phyloP scores from a whole-genome alignment of 2,888 invertebrate species.

The Tortricodes alternella region DNA sequence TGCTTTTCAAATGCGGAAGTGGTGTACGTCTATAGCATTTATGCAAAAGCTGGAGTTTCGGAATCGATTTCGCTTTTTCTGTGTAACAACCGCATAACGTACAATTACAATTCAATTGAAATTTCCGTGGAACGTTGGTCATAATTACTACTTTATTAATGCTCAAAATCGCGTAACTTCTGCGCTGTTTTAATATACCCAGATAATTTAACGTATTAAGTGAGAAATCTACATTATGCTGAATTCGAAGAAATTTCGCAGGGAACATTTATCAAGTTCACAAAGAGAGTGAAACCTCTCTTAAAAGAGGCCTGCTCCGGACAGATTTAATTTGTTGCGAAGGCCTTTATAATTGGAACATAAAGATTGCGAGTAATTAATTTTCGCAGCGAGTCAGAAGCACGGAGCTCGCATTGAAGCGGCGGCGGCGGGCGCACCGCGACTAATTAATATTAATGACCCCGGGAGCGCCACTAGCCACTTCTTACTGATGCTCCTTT shows the following conservation, averaged over 20 bases:
- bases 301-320: slow-evolving; percentile 80
- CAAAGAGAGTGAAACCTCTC: slow-evolving; percentile 82
- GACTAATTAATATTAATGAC: slow-evolving; percentile 82
- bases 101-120: slow-evolving; percentile 69
- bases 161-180: slow-evolving; percentile 21
- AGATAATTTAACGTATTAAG: slow-evolving; percentile 70
- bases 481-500: slow-evolving; percentile 52
- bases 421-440: slow-evolving; percentile 63
- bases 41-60: slow-evolving; percentile 75
- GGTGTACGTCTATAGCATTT: slow-evolving; percentile 73
- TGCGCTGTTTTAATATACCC: slow-evolving; percentile 51
- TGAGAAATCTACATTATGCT: slow-evolving; percentile 66
- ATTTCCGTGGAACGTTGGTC: slow-evolving; percentile 46
- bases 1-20: slow-evolving; percentile 77
- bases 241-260: slow-evolving; percentile 76
- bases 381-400: slow-evolving; percentile 82
- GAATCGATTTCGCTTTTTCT: slow-evolving; percentile 76
- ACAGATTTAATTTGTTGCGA: slow-evolving; percentile 84
- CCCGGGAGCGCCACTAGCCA: slow-evolving; percentile 53
- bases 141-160: slow-evolving; percentile 57
- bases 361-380: slow-evolving; percentile 83
- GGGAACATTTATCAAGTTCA: slow-evolving; percentile 82
- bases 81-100: slow-evolving; percentile 61
- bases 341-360: slow-evolving; percentile 83
- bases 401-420: slow-evolving; percentile 77